These are phyloP conservation scores for Lepisosteus oculatus DNA, from an alignment of 2,113 vertebrate species.

Conservation along the genomic window DNA sequence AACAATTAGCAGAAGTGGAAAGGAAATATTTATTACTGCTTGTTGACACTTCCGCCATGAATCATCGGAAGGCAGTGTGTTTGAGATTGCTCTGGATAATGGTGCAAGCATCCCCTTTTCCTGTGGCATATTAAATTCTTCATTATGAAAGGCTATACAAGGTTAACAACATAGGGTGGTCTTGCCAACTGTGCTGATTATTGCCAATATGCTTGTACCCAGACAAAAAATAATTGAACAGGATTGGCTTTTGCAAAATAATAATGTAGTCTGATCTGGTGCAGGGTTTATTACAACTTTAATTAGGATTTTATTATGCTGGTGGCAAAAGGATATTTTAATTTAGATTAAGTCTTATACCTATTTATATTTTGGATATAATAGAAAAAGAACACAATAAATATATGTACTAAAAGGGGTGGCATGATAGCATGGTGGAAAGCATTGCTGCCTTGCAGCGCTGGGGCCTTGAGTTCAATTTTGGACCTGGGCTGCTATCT, in stretches of 20 bases:
- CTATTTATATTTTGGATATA: too few relatives aligned
- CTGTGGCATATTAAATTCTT: conserved; percentile 28
- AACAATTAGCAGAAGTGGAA: conserved; percentile 26
- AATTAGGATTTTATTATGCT: too few relatives aligned
- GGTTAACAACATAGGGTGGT: conserved; percentile 38
- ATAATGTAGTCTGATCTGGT: not conserved
- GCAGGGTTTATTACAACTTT: too few relatives aligned
- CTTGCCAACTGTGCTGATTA: conserved; percentile 40
- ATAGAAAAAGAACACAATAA: too few relatives aligned
- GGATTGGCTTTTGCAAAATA: conserved; percentile 19
- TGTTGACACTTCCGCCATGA: conserved; percentile 38
- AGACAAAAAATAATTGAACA: conserved; percentile 37
- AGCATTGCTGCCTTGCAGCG: too few relatives aligned
- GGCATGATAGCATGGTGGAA: too few relatives aligned
- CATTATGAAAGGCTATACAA: conserved; percentile 35
- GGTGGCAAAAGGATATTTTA: too few relatives aligned
- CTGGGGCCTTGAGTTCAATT: too few relatives aligned
- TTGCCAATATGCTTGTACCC: conserved; percentile 29
- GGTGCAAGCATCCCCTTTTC: conserved; percentile 20
- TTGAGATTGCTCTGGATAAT: conserved; percentile 30
- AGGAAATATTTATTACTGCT: conserved; percentile 39
- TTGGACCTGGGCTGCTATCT: too few relatives aligned
- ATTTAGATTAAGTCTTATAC: too few relatives aligned
- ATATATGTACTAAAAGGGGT: too few relatives aligned
- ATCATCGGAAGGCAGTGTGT: conserved; percentile 25